Evolutionary conservation across 2,797 vertebrate species (phyloP), one percentile per base, ranked within the genome.

Genomic region (Enteromius argenteus): DNA sequence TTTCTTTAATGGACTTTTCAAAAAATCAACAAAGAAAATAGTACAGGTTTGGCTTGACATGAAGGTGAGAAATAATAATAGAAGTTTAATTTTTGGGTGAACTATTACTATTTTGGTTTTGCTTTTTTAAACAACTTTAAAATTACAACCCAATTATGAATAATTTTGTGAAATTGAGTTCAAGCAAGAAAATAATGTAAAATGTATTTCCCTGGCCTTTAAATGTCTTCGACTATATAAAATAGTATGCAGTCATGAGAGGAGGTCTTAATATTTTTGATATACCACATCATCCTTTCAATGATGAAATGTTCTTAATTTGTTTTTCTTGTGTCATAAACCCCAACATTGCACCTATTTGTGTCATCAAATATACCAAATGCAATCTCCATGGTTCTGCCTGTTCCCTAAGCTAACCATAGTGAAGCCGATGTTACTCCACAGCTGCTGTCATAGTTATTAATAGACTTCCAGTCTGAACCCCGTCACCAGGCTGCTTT

Each of bases 401-500:
- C 66, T 53, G 30, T 86, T 86, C 69, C 72, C 32, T 30, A 72
- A 51, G 49, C 39, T 66, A 58, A 58, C 67, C 75, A 69, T 46
- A 68, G 71, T 85, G 85, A 81, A 53, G 75, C 58, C 81, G 15
- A 53, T 83, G 75, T 87, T 87, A 71, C 80, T 85, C 73, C 85
- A 85, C 90, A 87, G 87, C 89, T 89, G 86, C 85, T 83, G 85
- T 85, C 85, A 89, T 32, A 64, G 79, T 72, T 89, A 88, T 81
- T 86, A 79, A 85, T 84, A 92, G 87, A 72, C 60, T 89, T 91
- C 71, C 85, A 56, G 49, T 90, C 86, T 89, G 85, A 91, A 90
- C 85, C 72, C 68, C 75, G 85, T 90, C 90, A 88, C 92, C 86
- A 89, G 85, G 66, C 81, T 87, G 62, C 85, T 86, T 82, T 88